A percentile compares a stretch with the other conserved stretches of the same genome.
These are phyloP conservation scores for Hydrolagus colliei DNA, from an alignment of 2,797 vertebrate species.

Conservation along the genomic window DNA sequence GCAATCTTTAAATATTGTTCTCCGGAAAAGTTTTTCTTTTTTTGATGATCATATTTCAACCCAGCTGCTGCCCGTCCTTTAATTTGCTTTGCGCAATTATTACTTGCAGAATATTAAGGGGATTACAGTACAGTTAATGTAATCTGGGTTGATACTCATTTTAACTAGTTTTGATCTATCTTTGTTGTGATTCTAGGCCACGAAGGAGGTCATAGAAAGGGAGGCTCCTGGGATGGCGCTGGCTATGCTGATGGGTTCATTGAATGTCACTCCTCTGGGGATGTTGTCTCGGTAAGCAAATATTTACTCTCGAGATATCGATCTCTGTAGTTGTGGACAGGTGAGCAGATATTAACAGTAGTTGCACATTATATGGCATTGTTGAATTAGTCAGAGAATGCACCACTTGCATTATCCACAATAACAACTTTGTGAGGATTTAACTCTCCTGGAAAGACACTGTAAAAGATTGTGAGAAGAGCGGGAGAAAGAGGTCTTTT, in stretches of 20 bases:
- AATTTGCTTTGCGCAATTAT: too few relatives aligned
- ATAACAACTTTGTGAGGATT: too few relatives aligned
- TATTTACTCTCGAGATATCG: neutral
- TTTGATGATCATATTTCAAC: too few relatives aligned
- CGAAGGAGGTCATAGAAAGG: conserved; percentile 97
- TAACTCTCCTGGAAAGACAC: too few relatives aligned
- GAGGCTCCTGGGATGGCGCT: conserved; percentile 97
- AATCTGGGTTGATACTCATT: neutral
- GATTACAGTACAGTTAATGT: neutral
- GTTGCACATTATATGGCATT: neutral
- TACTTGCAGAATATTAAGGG: too few relatives aligned
- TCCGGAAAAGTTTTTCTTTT: too few relatives aligned
- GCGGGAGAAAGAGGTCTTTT: too few relatives aligned
- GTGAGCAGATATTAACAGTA: neutral
- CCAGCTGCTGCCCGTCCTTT: too few relatives aligned
- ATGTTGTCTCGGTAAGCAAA: conserved; percentile 88
- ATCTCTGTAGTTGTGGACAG: neutral
- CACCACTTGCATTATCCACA: too few relatives aligned
- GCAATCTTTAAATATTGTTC: too few relatives aligned
- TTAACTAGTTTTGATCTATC: too few relatives aligned
- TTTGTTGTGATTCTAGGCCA: conserved; percentile 73
- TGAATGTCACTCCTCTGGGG: conserved; percentile 94
- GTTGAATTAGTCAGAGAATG: neutral
- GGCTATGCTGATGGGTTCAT: conserved; percentile 97
- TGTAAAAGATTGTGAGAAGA: too few relatives aligned